Base-by-base conservation (phyloP, 2,113 vertebrate species). In the Gymnocephalus cernua region DNA sequence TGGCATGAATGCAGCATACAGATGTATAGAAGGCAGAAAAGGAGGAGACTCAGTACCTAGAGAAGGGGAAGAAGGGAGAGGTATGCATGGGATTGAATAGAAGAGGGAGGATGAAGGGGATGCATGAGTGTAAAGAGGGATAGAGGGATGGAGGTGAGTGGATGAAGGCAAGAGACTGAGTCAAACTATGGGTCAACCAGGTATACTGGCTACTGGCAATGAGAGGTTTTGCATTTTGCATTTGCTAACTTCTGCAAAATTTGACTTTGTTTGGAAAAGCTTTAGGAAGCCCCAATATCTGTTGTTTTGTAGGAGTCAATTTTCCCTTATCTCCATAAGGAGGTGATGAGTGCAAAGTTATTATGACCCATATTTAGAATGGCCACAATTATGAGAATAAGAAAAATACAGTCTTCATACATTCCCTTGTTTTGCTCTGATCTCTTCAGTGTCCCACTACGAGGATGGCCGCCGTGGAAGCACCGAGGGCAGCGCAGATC, bases 391-490 rank as follows among this genome's bases (percentile, higher is more conserved):
- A 66, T 27, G 2, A 38, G 12, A 41, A 25, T 10, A 57, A 41
- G 41, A 16, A 29, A 67, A 74, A 3, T 18, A 41, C 2, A 18
- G 7, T 51, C n/a, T 9, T 35, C 10, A 61, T 2, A 15, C n/a
- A 6, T 50, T 50, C 13, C 1, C 19, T 35, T 64, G 19, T 18
- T 88, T 56, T 66, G 16, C 67, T 82, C 16, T 74, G 9, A 73
- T 53, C 63, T 71, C 25, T 41, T 41, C 80, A 96, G 95, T 94
- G 77, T 95, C 95, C 64, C 93, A 91, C 62, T 95, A 92, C 2
- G 92, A 94, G 29, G 95, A 94, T 1, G 94, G 91, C 6, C 95
- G 95, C 2, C 94, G 94, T 1, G 94, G 93, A 45, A 95, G 92
- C 83, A 90, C 88, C 0, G 92, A 94, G 38, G 94, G 94, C 25